phyloP scores from a whole-genome alignment of 2,113 vertebrate genomes.

The Petrocephalus zakoni region DNA sequence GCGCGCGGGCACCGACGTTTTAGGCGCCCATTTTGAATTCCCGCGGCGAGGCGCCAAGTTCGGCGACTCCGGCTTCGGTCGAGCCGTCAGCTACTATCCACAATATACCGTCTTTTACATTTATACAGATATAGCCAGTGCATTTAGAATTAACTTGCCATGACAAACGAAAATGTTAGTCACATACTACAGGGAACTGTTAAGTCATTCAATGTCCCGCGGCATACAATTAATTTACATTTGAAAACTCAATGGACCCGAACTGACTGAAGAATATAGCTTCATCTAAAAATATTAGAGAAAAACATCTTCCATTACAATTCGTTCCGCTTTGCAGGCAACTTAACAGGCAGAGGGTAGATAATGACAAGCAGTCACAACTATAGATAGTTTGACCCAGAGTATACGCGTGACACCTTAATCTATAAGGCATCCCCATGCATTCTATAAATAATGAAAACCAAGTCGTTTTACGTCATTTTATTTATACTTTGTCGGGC shows the following conservation, averaged over 20 bases:
- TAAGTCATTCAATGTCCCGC: not conserved
- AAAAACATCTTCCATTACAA: not conserved
- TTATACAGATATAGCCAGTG: not conserved
- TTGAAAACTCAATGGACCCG: not conserved
- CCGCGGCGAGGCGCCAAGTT: not conserved
- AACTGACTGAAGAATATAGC: not conserved
- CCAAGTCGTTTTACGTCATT: not conserved
- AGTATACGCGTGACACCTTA: no score
- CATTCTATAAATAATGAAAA: not conserved
- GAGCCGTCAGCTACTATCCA: not conserved
- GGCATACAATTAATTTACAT: not conserved
- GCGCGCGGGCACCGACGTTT: conserved; percentile 55
- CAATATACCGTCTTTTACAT: not conserved
- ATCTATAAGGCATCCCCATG: not conserved
- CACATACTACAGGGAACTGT: not conserved
- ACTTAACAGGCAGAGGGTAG: not conserved
- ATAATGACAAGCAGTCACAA: not conserved
- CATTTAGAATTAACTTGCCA: not conserved
- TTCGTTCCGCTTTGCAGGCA: not conserved
- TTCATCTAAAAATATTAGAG: not conserved
- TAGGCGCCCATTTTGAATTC: conserved; percentile 57
- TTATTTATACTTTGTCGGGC: conserved; percentile 49
- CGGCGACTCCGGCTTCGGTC: not conserved
- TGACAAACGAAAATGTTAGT: not conserved
- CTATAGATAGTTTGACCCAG: not conserved